phyloP scores from a whole-genome alignment of 2,113 vertebrate species.

The Saguinus imperator region DNA sequence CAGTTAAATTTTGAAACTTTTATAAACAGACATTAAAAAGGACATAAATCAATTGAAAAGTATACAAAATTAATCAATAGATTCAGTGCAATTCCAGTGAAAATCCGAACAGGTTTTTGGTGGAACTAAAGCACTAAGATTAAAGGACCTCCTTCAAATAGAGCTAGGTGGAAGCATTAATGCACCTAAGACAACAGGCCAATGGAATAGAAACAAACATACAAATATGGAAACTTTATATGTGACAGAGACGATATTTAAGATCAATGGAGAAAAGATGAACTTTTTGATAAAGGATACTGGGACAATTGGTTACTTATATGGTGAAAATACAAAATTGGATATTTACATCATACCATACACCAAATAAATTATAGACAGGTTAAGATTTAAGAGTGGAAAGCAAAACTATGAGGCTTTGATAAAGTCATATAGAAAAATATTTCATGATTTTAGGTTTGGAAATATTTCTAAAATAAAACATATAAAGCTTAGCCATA shows the following conservation, averaged over 20 bases:
- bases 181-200: neutral
- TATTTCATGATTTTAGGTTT: neutral
- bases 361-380: slow-evolving; percentile 5
- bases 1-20: neutral
- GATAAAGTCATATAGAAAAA: neutral
- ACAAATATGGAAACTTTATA: neutral
- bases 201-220: neutral
- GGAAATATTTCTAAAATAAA: neutral
- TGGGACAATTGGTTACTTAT: neutral
- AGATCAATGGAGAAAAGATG: neutral
- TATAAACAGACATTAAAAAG: neutral
- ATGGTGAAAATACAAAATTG: neutral
- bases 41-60: neutral
- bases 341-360: neutral
- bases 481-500: neutral
- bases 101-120: neutral
- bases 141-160: neutral
- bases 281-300: neutral
- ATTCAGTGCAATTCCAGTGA: neutral
- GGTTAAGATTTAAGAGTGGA: neutral
- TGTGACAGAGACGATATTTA: neutral
- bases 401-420: slow-evolving; percentile 12
- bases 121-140: neutral
- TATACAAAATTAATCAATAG: neutral
- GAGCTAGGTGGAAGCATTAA: neutral